Percentiles rank a stretch among this genome's conserved stretches.
Conservation (phyloP, 2,113 vertebrate genomes). For the Helogale parvula region DNA sequence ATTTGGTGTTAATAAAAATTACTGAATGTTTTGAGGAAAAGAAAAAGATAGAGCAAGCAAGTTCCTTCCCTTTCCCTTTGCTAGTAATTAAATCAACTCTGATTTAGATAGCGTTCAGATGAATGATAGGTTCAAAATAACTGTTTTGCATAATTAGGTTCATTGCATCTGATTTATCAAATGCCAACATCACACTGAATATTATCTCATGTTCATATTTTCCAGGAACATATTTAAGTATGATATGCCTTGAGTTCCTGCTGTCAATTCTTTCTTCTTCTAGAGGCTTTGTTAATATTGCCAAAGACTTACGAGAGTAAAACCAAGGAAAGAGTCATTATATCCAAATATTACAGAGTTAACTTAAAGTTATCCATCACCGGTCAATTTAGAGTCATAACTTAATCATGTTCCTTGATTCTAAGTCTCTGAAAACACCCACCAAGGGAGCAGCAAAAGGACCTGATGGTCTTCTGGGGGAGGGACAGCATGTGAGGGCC, state of each 20-base stretch:
- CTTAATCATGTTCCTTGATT: conserved; percentile 23
- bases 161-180: conserved; percentile 66
- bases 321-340: conserved; percentile 25
- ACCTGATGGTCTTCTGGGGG: background rate
- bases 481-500: background rate
- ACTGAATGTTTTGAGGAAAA: background rate
- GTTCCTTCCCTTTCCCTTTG: conserved; percentile 16
- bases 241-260: conserved; percentile 4
- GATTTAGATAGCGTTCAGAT: background rate
- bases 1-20: background rate
- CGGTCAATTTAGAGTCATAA: background rate
- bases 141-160: conserved; percentile 68
- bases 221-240: conserved; percentile 53
- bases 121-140: conserved; percentile 56
- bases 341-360: background rate
- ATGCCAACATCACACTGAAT: conserved; percentile 59
- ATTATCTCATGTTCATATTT: conserved; percentile 43
- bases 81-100: conserved; percentile 59
- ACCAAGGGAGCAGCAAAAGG: accelerated
- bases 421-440: background rate
- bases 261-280: conserved; percentile 50
- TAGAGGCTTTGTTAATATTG: conserved; percentile 26
- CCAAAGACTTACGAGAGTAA: conserved; percentile 57
- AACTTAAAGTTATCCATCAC: background rate
- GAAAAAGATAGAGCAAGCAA: background rate